Conservation (phyloP, 2,888 invertebrate species). For the Eupithecia centaureata region DNA sequence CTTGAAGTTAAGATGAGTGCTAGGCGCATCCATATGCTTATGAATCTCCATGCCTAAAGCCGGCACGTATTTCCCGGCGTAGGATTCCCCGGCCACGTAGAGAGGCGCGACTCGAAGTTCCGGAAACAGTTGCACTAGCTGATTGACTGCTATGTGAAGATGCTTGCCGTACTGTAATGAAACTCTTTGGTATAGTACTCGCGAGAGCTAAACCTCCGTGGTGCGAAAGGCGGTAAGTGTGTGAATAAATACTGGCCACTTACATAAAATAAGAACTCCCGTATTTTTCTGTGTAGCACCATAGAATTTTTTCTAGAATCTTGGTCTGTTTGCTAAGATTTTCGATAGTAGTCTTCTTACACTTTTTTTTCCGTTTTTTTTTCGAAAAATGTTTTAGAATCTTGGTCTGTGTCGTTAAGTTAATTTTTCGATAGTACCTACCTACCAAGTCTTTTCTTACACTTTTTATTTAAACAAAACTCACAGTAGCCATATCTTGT, state of each 20-base stretch:
- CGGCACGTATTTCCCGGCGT: constrained; percentile 85
- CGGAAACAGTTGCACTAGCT: constrained; percentile 86
- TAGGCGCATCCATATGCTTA: constrained; percentile 57
- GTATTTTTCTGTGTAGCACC: too few species aligned
- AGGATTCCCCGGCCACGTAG: constrained; percentile 87
- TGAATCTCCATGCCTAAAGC: constrained; percentile 84
- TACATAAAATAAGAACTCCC: not conserved
- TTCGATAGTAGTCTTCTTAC: too few species aligned
- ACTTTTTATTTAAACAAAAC: constrained; percentile 36
- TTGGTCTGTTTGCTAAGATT: too few species aligned
- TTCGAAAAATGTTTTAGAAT: too few species aligned
- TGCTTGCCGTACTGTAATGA: constrained; percentile 75
- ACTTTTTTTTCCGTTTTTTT: too few species aligned
- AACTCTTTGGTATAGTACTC: not conserved
- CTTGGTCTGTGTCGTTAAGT: too few species aligned
- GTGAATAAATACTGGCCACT: not conserved
- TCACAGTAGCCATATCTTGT: constrained; percentile 83
- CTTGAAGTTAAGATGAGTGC: constrained; percentile 70
- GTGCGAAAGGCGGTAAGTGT: not conserved
- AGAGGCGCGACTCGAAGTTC: constrained; percentile 83
- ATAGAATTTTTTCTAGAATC: too few species aligned
- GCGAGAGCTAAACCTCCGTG: not conserved
- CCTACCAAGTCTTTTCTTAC: too few species aligned
- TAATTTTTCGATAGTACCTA: too few species aligned
- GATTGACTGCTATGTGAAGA: constrained; percentile 81